phyloP scores from a whole-genome alignment of 2,888 invertebrate species.

The Hypena proboscidalis region DNA sequence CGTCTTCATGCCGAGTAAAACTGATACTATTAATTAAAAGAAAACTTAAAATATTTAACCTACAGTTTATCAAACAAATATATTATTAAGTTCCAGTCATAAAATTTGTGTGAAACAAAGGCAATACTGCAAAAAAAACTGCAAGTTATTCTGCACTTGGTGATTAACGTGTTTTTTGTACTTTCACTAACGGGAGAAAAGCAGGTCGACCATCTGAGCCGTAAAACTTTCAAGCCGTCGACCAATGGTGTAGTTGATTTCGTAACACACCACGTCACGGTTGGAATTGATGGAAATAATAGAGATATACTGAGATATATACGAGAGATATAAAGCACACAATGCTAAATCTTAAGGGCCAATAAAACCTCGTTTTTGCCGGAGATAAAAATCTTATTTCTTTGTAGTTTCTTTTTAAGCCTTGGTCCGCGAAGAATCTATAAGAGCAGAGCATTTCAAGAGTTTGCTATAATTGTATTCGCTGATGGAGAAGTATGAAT shows the following conservation, averaged over 20 bases:
- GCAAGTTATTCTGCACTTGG: constrained; percentile 11
- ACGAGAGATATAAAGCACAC: constrained; percentile 17
- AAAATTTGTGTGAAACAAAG: neutral
- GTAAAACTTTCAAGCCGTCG: constrained; percentile 60
- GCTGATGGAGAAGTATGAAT: too few relatives aligned
- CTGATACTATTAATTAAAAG: too few relatives aligned
- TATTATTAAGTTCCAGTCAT: too few relatives aligned
- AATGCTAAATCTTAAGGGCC: constrained; percentile 15
- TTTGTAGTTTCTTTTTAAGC: too few relatives aligned
- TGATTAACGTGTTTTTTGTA: constrained; percentile 48
- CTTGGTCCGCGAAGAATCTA: too few relatives aligned
- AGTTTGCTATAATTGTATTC: too few relatives aligned
- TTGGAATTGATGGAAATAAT: constrained; percentile 37
- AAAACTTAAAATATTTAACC: too few relatives aligned
- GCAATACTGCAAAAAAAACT: constrained; percentile 1
- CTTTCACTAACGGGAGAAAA: constrained; percentile 72
- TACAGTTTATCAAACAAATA: too few relatives aligned
- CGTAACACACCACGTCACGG: constrained; percentile 53
- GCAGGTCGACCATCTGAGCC: constrained; percentile 63
- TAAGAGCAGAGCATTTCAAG: too few relatives aligned
- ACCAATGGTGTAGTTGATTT: constrained; percentile 59
- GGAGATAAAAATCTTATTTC: too few relatives aligned
- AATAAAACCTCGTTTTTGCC: constrained; percentile 16
- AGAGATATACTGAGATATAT: constrained; percentile 15
- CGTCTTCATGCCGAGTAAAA: too few relatives aligned